Percentiles rank a stretch among this genome's conserved stretches.
These are phyloP conservation scores for Drosophila varians DNA, from an alignment of 1,140 invertebrate species.

Conservation along the genomic window DNA sequence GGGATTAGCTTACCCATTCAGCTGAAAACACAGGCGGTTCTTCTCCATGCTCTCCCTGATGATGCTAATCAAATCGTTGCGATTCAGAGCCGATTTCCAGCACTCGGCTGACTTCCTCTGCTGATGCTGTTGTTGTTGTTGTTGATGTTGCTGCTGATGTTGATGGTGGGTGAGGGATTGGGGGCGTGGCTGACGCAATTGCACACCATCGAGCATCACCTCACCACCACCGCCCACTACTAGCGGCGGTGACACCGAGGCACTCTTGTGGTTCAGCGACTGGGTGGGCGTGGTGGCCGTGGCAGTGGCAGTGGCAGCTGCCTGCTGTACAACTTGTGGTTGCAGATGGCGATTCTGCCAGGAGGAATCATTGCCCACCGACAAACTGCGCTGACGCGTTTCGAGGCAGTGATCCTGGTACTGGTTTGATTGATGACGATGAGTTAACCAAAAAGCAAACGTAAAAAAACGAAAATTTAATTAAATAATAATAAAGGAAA, in stretches of 20 bases:
- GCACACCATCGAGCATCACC: conserved; percentile 73
- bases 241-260: conserved; percentile 52
- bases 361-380: conserved; percentile 79
- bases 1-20: conserved; percentile 87
- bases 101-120: conserved; percentile 74
- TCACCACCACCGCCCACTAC: conserved; percentile 33
- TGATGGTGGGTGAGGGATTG: conserved; percentile 44
- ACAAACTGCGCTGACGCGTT: conserved; percentile 78
- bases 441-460: conserved; percentile 47
- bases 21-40: conserved; percentile 93
- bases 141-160: conserved; percentile 49
- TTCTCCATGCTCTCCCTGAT: conserved; percentile 96
- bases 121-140: conserved; percentile 7
- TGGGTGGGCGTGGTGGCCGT: conserved; percentile 9
- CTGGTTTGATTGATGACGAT: conserved; percentile 53
- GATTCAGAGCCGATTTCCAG: conserved; percentile 87
- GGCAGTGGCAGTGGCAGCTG: conserved; percentile 12
- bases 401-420: conserved; percentile 81
- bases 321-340: conserved; percentile 24
- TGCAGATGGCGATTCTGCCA: conserved; percentile 75
- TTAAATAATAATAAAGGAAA: conserved; percentile 58
- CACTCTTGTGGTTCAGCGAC: conserved; percentile 47
- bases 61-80: conserved; percentile 92
- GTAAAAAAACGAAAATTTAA: conserved; percentile 55
- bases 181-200: conserved; percentile 73